Evolutionary conservation across 2,888 invertebrate species (phyloP), one percentile per base, ranked within the genome.

Genomic region (Tortricodes alternella): DNA sequence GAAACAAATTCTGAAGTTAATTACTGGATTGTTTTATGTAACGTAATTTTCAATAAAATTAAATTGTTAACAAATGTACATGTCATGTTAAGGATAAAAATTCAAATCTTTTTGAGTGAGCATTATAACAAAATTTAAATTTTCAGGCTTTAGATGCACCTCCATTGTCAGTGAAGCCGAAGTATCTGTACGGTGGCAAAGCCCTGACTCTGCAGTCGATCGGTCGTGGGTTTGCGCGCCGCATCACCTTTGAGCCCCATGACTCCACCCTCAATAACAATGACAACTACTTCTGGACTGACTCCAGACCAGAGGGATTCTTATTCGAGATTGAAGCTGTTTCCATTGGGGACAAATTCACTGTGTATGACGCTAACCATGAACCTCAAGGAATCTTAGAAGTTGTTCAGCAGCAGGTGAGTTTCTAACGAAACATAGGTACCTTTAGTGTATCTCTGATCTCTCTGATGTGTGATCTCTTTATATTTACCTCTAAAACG

Each of bases 231-330:
- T 95, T 94, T 74, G 93, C 95, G 4, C 92, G 94, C 58, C 91
- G 95, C 38, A 89, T 95, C 60, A 95, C 95, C 1, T 95, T 96
- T 82, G 92, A 94, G 70, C 92, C 94, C 1, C 86, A 92, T 52
- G 86, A 90, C 38, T 91, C 91, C 24, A 89, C 91, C 32, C 89
- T 94, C 37, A 94, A 94, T 82, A 90, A 92, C 61, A 95, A 95
- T 76, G 89, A 91, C 44, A 94, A 94, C 74, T 95, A 94, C 79
- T 95, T 96, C 87, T 96, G 95, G 94, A 94, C 94, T 18, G 96
- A 96, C 83, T 95, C 94, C 27, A 87, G 92, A 61, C 93, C 93
- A 1, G 93, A 93, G 76, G 96, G 96, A 46, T 95, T 93, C 75
- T 94, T 93, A 24, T 95, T 96, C 78, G 94, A 94, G 74, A 83